A percentile compares a stretch with the other conserved stretches of the same genome.
These are phyloP conservation scores for Lycia hirtaria DNA, from an alignment of 2,888 invertebrate species.

Conservation along the genomic window DNA sequence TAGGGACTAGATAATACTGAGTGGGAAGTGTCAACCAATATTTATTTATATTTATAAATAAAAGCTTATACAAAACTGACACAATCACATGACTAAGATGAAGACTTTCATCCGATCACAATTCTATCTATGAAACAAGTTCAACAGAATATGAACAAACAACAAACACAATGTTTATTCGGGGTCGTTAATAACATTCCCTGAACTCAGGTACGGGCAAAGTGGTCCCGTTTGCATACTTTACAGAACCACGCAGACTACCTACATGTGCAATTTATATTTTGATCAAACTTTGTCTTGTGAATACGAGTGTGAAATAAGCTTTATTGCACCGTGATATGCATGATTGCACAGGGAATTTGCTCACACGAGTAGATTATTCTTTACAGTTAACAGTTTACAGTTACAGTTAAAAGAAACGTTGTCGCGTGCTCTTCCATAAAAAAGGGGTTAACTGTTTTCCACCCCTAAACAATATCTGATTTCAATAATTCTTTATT, in stretches of 20 bases:
- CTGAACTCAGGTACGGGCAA: constrained; percentile 34
- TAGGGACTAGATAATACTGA: no score
- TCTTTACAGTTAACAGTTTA: no score
- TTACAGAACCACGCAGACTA: constrained; percentile 28
- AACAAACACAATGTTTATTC: constrained; percentile 37
- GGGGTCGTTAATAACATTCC: constrained; percentile 38
- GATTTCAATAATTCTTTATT: no score
- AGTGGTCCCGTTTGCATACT: constrained; percentile 39
- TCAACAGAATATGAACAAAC: constrained; percentile 29
- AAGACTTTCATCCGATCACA: background rate
- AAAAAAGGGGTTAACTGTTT: no score
- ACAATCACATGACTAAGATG: background rate
- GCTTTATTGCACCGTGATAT: constrained; percentile 25
- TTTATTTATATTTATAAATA: no score
- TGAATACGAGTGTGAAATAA: constrained; percentile 21
- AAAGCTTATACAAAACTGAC: no score
- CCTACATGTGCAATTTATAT: constrained; percentile 33
- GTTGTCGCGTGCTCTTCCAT: no score
- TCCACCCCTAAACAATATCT: no score
- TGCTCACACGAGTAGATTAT: no score
- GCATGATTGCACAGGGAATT: background rate
- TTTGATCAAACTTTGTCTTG: constrained; percentile 33
- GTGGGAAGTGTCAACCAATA: no score
- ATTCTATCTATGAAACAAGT: constrained; percentile 2
- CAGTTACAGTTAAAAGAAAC: background rate